Conservation (phyloP, 2,888 invertebrate genomes). For the Drosophila mimica region DNA sequence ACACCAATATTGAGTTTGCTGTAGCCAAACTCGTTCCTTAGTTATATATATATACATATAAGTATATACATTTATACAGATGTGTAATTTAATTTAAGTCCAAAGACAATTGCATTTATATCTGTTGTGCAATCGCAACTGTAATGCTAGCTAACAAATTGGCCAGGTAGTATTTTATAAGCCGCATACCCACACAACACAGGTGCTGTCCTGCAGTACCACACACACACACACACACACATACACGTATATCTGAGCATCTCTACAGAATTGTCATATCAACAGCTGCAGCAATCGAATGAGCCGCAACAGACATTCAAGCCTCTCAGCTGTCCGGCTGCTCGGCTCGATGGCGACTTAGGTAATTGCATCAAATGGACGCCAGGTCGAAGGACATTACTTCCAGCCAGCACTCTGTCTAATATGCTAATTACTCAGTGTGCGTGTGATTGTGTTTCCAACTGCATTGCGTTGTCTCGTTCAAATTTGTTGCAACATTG, state of each 20-base stretch:
- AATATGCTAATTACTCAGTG: slow-evolving; percentile 76
- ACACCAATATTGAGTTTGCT: slow-evolving; percentile 36
- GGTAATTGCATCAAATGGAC: slow-evolving; percentile 73
- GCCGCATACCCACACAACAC: slow-evolving; percentile 25
- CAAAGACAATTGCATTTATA: slow-evolving; percentile 54
- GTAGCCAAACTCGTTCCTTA: neutral
- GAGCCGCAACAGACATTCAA: slow-evolving; percentile 23
- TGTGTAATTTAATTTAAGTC: slow-evolving; percentile 61
- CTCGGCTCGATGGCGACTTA: slow-evolving; percentile 58
- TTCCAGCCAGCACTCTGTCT: slow-evolving; percentile 46
- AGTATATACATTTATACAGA: neutral
- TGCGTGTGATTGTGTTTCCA: slow-evolving; percentile 22
- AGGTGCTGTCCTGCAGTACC: slow-evolving; percentile 9
- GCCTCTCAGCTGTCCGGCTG: slow-evolving; percentile 13
- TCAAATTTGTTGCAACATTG: slow-evolving; percentile 61
- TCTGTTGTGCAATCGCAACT: slow-evolving; percentile 31
- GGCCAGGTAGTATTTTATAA: slow-evolving; percentile 64
- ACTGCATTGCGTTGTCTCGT: slow-evolving; percentile 73
- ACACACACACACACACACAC: slow-evolving; percentile 19
- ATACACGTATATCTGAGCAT: neutral
- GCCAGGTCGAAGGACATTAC: slow-evolving; percentile 48
- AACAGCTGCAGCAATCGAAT: slow-evolving; percentile 55
- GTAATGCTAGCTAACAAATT: slow-evolving; percentile 62
- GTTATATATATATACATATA: neutral
- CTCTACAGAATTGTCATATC: slow-evolving; percentile 64